Evolutionary conservation across 2,797 vertebrate species (phyloP).

Genomic region (Pyrocephalus nanus): DNA sequence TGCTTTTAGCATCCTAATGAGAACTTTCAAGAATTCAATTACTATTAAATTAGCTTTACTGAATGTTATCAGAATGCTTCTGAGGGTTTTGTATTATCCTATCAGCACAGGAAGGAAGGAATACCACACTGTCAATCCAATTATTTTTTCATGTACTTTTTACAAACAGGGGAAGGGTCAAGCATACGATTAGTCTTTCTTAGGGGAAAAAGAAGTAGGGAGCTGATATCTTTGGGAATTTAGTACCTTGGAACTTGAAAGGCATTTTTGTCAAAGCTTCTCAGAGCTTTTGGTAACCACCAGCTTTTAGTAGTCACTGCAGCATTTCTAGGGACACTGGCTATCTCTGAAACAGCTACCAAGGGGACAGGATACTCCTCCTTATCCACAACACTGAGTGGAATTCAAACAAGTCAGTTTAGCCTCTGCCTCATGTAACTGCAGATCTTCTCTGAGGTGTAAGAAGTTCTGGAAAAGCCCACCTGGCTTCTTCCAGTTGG

Average conservation of each 20-base stretch:
- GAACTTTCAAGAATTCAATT: conserved; percentile 50
- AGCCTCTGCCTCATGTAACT: neutral
- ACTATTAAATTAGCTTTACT: conserved; percentile 40
- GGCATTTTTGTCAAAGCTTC: neutral
- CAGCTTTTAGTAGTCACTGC: neutral
- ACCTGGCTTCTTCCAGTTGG: neutral
- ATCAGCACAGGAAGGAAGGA: conserved; percentile 26
- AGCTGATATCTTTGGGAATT: neutral
- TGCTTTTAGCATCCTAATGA: conserved; percentile 42
- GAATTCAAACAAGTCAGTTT: neutral
- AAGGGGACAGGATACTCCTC: neutral
- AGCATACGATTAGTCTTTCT: neutral
- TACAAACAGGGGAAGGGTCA: neutral
- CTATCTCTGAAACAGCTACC: neutral
- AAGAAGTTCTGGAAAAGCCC: neutral
- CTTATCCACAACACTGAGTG: neutral
- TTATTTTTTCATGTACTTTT: neutral
- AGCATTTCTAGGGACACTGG: neutral
- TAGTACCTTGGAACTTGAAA: neutral
- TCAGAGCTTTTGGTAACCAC: neutral
- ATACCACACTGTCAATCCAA: neutral
- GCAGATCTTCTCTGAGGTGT: neutral
- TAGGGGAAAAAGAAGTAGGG: neutral
- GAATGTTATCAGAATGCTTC: conserved; percentile 43
- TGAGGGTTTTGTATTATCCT: neutral